Evolutionary conservation across 2,888 invertebrate species (phyloP).

Genomic region (Emmelina monodactyla): DNA sequence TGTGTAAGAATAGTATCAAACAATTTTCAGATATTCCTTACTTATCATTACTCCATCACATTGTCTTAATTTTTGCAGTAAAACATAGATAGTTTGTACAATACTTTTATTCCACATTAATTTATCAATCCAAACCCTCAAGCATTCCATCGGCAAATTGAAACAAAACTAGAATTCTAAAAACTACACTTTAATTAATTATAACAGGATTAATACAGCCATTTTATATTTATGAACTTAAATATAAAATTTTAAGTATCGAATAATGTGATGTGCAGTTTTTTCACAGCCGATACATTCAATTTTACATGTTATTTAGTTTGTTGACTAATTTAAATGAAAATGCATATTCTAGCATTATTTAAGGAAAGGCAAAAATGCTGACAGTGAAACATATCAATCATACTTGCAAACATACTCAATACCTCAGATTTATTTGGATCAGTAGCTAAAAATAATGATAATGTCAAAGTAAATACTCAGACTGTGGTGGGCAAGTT

Average conservation of each 20-base stretch:
- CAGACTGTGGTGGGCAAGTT: no score
- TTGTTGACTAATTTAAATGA: no score
- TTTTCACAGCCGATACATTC: not conserved
- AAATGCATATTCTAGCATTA: no score
- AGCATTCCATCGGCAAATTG: slow-evolving; percentile 47
- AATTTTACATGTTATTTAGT: no score
- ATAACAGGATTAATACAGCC: not conserved
- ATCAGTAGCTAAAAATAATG: no score
- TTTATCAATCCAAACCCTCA: slow-evolving; percentile 59
- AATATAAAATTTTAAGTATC: no score
- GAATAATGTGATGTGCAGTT: not conserved
- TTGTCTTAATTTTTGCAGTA: slow-evolving; percentile 15
- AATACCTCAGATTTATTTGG: no score
- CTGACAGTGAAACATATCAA: no score
- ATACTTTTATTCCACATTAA: slow-evolving; percentile 56
- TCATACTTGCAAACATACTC: no score
- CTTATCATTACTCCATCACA: not conserved
- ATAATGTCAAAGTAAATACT: no score
- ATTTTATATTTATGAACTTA: not conserved
- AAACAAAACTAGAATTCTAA: slow-evolving; percentile 47
- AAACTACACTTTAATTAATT: slow-evolving; percentile 15
- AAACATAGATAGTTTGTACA: slow-evolving; percentile 32
- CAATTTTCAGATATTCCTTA: no score
- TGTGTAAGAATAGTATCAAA: not conserved
- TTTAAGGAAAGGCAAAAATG: no score